These are phyloP conservation scores for Phalacrocorax carbo DNA, from an alignment of 2,113 vertebrate species.

Conservation along the genomic window DNA sequence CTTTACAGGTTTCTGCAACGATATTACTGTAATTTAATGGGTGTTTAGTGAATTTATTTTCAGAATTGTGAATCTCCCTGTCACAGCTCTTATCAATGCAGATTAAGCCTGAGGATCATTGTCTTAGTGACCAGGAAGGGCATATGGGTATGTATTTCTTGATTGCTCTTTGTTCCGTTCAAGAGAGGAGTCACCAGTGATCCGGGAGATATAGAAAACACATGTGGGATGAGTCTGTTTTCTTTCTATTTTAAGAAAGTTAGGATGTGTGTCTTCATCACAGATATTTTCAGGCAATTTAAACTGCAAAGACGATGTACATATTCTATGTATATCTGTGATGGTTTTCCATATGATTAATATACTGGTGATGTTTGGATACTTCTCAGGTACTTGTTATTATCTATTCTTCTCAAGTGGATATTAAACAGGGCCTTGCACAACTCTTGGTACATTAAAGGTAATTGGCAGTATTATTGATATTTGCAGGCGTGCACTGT, in stretches of 20 bases:
- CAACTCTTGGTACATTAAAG: background rate
- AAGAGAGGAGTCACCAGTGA: background rate
- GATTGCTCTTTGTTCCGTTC: background rate
- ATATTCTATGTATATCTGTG: background rate
- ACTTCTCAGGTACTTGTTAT: background rate
- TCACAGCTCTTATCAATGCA: background rate
- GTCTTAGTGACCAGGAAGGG: background rate
- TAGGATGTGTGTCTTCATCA: background rate
- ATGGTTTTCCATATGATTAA: background rate
- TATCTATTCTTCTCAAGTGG: background rate
- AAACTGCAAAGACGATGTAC: background rate
- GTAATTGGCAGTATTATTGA: background rate
- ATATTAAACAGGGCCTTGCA: background rate
- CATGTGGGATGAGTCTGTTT: background rate
- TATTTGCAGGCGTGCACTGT: background rate
- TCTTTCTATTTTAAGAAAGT: conserved; percentile 12
- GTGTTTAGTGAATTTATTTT: background rate
- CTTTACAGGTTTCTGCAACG: background rate
- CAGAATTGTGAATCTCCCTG: background rate
- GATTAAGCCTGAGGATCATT: background rate
- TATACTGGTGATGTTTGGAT: background rate
- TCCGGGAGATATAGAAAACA: background rate
- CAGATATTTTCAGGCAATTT: conserved; percentile 22
- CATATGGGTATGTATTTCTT: background rate
- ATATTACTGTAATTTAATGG: background rate